Percentiles rank a stretch among this genome's conserved stretches.
phyloP scores from a whole-genome alignment of 2,113 vertebrate genomes.

The Irena cyanogastra region DNA sequence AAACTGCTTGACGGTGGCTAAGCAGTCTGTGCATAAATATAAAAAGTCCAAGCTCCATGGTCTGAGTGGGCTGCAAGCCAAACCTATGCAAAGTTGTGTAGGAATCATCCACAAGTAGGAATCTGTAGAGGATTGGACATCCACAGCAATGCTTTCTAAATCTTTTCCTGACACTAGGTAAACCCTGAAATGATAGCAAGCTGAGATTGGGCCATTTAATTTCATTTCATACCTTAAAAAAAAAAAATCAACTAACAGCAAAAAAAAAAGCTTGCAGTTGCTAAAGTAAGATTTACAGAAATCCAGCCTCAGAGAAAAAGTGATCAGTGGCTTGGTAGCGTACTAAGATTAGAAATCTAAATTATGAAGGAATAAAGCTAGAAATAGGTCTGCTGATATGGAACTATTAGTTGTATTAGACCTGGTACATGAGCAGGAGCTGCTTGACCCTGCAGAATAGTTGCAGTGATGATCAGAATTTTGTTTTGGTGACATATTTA shows the following conservation, averaged over 20 bases:
- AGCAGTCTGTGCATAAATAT: not conserved
- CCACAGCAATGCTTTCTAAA: not conserved
- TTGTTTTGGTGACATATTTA: not conserved
- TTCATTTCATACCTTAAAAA: not conserved
- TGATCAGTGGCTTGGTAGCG: not conserved
- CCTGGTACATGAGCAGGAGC: not conserved
- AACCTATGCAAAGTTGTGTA: not conserved
- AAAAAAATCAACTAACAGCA: not conserved
- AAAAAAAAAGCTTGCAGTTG: not conserved
- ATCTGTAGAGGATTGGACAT: not conserved
- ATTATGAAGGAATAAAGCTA: not conserved
- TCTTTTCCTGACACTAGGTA: not conserved
- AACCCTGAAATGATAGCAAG: not conserved
- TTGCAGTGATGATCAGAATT: not conserved
- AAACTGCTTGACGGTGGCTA: not conserved
- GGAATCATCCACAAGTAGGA: not conserved
- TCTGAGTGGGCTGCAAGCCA: not conserved
- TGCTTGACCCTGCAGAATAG: not conserved
- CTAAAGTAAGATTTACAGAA: not conserved
- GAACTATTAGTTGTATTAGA: not conserved
- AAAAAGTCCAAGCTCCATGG: not conserved
- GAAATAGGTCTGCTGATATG: not conserved
- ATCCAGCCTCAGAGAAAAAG: not conserved
- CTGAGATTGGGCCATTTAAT: not conserved
- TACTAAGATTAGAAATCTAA: not conserved